A percentile compares a stretch with the other conserved stretches of the same genome.
Conservation (phyloP, 1,140 invertebrate genomes). For the Stegodyphus mimosarum region DNA sequence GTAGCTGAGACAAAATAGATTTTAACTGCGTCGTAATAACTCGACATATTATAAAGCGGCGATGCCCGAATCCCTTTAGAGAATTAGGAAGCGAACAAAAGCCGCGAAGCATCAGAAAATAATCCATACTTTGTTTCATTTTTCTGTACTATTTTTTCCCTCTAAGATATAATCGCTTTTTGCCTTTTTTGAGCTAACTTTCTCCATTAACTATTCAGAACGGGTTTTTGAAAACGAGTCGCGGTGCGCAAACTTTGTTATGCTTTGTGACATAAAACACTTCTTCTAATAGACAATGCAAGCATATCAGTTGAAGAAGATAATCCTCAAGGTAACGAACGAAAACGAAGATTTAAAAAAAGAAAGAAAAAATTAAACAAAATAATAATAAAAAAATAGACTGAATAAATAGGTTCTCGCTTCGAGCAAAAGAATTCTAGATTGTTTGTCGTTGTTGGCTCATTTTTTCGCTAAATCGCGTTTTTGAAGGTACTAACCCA, state of each 20-base stretch:
- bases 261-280: slow-evolving; percentile 33
- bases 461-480: slow-evolving; percentile 38
- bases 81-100: slow-evolving; percentile 50
- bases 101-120: slow-evolving; percentile 21
- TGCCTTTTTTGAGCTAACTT: slow-evolving; percentile 38
- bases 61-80: slow-evolving; percentile 50
- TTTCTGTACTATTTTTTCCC: slow-evolving; percentile 33
- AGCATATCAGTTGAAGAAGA: slow-evolving; percentile 25
- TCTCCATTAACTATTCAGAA: slow-evolving; percentile 51
- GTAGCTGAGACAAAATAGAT: slow-evolving; percentile 28
- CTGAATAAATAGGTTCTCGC: slow-evolving; percentile 48
- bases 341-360: slow-evolving; percentile 26
- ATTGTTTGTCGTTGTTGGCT: slow-evolving; percentile 25
- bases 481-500: slow-evolving; percentile 35
- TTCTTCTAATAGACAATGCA: slow-evolving; percentile 42
- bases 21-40: slow-evolving; percentile 49
- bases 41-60: slow-evolving; percentile 8
- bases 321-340: slow-evolving; percentile 49
- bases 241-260: slow-evolving; percentile 53
- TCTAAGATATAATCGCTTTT: slow-evolving; percentile 47
- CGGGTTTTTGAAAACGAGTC: slow-evolving; percentile 43
- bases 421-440: slow-evolving; percentile 31
- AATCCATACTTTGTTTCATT: slow-evolving; percentile 49
- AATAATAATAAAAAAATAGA: slow-evolving; percentile 24
- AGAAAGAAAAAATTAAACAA: slow-evolving; percentile 15